Base-by-base conservation (phyloP, 2,888 invertebrate species). In the Alsophila aescularia region DNA sequence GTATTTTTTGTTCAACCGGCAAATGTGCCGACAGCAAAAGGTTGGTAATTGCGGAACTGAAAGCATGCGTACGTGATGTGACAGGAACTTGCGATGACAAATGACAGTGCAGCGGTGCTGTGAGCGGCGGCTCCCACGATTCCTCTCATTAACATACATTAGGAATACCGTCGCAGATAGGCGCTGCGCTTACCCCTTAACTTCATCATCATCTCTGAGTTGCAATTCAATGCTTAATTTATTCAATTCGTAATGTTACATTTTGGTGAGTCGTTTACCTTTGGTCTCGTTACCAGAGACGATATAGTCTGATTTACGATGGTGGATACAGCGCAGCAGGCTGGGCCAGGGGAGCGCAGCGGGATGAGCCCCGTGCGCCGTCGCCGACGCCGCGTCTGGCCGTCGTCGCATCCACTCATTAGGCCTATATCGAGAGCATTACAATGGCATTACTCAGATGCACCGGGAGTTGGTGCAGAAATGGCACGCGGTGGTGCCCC, bases 391-490 rank as follows among this genome's bases (percentile, higher is more conserved):
- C 72, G 79, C 80, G 90, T 90, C 90, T 90, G 77, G 81, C 72
- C 39, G 34, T 52, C 55, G 55, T 45, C 69, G 79, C 75, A 74
- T 73, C 72, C 81, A 75, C 75, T 73, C 82, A 76, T 81, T 73
- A 79, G 80, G 81, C 77, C 81, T 90, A 89, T 87, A 90, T 90
- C 79, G 83, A 85, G 89, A 86, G 83, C 88, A 90, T 90, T 90
- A 89, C 88, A 90, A 89, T 89, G 88, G 78, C 87, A 91, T 91
- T 91, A 90, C 87, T 91, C 90, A 90, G 89, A 90, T 90, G 90
- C 90, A 90, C 88, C 84, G 90, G 87, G 85, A 88, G 82, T 73
- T 87, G 87, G 78, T 89, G 90, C 90, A 90, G 87, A 90, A 90
- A 90, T 90, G 90, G 90, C 90, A 89, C 90, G 90, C 89, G 83